Percentiles rank a stretch among this genome's conserved stretches.
Evolutionary conservation across 2,888 invertebrate species (phyloP).

Genomic region (Aquatica leii): DNA sequence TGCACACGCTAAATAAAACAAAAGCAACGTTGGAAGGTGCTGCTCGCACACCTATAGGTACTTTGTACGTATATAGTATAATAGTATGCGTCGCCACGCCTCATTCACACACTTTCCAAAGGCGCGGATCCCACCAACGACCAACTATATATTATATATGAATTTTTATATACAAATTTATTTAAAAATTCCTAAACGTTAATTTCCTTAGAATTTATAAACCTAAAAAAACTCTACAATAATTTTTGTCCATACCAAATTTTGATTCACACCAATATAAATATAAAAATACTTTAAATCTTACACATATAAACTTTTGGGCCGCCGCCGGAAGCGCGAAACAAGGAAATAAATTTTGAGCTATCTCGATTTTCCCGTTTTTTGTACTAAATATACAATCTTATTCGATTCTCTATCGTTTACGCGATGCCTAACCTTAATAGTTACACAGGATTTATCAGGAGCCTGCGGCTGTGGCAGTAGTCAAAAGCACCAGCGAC

Average conservation of each 20-base stretch:
- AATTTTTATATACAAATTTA: constrained; percentile 73
- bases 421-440: constrained; percentile 60
- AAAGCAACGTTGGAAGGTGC: constrained; percentile 60
- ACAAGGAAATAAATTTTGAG: constrained; percentile 62
- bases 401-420: constrained; percentile 62
- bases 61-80: constrained; percentile 62
- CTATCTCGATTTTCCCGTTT: constrained; percentile 60
- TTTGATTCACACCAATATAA: constrained; percentile 65
- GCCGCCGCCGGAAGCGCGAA: constrained; percentile 46
- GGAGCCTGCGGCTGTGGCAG: constrained; percentile 55
- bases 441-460: constrained; percentile 53
- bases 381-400: constrained; percentile 62
- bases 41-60: constrained; percentile 59
- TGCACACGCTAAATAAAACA: constrained; percentile 61
- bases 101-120: constrained; percentile 51
- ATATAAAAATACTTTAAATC: constrained; percentile 64
- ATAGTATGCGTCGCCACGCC: constrained; percentile 61
- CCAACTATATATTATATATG: constrained; percentile 69
- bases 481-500: constrained; percentile 59
- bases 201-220: constrained; percentile 66
- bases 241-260: constrained; percentile 63
- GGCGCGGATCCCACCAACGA: constrained; percentile 58
- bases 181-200: constrained; percentile 74
- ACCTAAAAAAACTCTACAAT: constrained; percentile 63
- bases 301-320: constrained; percentile 62